Evolutionary conservation across 2,797 vertebrate genomes (phyloP).

Genomic region (Tapirus indicus): DNA sequence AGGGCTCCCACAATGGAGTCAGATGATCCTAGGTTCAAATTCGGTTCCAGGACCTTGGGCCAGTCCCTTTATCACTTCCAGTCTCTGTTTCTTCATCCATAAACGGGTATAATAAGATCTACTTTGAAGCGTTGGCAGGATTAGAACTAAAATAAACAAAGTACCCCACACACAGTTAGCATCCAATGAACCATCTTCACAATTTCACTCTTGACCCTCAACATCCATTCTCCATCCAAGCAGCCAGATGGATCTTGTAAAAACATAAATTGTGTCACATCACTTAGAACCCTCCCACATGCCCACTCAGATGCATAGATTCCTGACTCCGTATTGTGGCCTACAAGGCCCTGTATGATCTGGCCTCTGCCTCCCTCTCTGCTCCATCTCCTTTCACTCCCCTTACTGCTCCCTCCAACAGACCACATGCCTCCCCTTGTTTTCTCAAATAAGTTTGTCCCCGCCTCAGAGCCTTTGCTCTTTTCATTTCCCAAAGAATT

Average conservation of each 20-base stretch:
- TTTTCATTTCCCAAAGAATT: conserved; percentile 6
- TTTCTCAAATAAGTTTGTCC: background rate
- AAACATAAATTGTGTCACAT: background rate
- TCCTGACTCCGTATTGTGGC: background rate
- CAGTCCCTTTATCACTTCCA: background rate
- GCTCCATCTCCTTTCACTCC: background rate
- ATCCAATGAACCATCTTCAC: background rate
- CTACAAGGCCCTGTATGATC: background rate
- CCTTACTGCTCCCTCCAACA: background rate
- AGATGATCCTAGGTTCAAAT: background rate
- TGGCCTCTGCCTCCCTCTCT: background rate
- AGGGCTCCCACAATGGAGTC: background rate
- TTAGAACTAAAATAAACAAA: background rate
- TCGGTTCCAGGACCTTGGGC: background rate
- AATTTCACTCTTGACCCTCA: background rate
- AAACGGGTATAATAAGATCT: background rate
- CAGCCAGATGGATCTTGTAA: background rate
- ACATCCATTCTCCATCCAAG: background rate
- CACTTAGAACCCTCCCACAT: background rate
- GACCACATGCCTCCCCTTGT: background rate
- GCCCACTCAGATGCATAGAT: background rate
- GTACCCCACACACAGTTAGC: background rate
- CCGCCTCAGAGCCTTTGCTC: background rate
- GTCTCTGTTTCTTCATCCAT: background rate
- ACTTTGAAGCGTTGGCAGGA: background rate